Percentiles rank a stretch among this genome's conserved stretches.
Conservation (phyloP, 2,888 invertebrate species). For the Diaprepes abbreviatus region DNA sequence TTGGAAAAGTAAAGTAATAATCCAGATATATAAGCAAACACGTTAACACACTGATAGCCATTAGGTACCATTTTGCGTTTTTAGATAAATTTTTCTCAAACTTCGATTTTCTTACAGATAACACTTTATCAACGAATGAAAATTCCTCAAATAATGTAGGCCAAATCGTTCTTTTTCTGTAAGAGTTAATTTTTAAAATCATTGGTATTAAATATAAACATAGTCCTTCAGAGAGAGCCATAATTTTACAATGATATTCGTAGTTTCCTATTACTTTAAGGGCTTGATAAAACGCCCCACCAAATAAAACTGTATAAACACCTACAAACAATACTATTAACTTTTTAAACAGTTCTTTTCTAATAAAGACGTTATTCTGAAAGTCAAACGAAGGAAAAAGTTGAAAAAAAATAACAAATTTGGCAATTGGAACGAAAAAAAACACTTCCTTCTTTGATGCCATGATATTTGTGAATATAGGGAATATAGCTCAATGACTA, state of each 20-base stretch:
- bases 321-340: no score
- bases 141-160: background rate
- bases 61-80: background rate
- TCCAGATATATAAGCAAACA: no score
- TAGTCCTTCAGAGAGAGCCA: no score
- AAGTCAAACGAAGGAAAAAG: background rate
- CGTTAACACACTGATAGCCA: background rate
- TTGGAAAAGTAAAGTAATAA: background rate
- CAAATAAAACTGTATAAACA: background rate
- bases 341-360: background rate
- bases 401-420: background rate
- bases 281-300: background rate
- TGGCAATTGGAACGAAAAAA: no score
- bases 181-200: background rate
- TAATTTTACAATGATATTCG: no score
- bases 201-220: no score
- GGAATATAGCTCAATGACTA: no score
- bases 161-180: background rate
- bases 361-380: background rate
- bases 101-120: background rate
- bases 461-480: no score
- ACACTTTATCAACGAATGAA: background rate
- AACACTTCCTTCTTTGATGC: background rate
- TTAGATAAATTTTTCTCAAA: background rate
- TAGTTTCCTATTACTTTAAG: no score